A percentile compares a stretch with the other conserved stretches of the same genome.
phyloP scores from a whole-genome alignment of 2,113 vertebrate species.

The Hypocryptadius cinnamomeus region DNA sequence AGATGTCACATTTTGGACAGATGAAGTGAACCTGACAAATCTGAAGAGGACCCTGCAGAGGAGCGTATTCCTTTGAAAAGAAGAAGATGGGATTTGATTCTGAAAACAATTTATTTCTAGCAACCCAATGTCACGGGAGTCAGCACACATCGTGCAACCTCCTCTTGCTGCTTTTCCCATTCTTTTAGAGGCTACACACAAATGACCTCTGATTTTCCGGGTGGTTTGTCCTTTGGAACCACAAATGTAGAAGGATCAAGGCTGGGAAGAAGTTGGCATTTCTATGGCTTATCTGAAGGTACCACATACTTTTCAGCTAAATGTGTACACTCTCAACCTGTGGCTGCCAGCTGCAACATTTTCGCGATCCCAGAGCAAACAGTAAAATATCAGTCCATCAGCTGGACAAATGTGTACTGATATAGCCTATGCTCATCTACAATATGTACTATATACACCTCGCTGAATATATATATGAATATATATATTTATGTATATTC shows the following conservation, averaged over 20 bases:
- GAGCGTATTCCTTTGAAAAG: neutral
- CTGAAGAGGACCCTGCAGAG: neutral
- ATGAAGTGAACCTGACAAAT: neutral
- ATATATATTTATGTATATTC: neutral
- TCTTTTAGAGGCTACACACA: neutral
- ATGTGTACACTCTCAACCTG: neutral
- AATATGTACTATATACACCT: too few relatives aligned
- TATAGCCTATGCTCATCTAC: rapidly evolving
- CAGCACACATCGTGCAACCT: rapidly evolving
- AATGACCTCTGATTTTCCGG: neutral
- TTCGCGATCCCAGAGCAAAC: neutral
- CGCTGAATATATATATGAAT: neutral
- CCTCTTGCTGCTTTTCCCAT: neutral
- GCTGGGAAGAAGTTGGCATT: neutral
- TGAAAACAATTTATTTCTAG: neutral
- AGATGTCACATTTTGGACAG: neutral
- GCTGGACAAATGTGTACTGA: neutral
- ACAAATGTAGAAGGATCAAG: neutral
- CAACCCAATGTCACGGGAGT: neutral
- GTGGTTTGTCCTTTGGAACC: neutral
- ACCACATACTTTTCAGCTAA: neutral
- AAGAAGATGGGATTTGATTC: neutral
- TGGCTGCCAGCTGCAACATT: neutral
- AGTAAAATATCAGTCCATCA: neutral
- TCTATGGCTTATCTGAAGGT: neutral